Evolutionary conservation across 2,113 vertebrate species (phyloP).

Genomic region (Crotophaga sulcirostris): DNA sequence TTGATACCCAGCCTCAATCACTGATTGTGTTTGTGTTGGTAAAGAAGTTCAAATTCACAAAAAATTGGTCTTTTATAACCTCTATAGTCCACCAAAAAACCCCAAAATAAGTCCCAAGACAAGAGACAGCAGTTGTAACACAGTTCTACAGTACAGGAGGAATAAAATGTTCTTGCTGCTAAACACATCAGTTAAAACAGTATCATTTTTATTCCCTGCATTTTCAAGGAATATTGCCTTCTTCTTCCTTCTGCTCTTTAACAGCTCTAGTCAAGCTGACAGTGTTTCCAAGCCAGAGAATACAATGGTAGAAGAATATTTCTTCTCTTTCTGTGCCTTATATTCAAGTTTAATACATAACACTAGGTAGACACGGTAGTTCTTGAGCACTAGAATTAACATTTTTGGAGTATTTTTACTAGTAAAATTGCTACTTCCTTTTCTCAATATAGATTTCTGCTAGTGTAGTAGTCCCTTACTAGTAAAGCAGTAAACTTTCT

Average conservation of each 20-base stretch:
- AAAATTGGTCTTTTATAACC: background rate
- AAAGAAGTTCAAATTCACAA: background rate
- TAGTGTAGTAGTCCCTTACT: background rate
- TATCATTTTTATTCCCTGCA: background rate
- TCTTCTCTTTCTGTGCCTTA: background rate
- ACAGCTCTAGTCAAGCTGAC: background rate
- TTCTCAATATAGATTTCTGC: background rate
- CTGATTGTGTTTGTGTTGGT: background rate
- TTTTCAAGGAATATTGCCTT: background rate
- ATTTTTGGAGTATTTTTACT: background rate
- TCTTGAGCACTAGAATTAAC: background rate
- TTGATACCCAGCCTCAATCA: background rate
- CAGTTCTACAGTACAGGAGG: background rate
- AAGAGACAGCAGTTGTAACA: background rate
- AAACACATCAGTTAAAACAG: background rate
- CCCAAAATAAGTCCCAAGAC: background rate
- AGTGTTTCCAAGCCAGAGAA: background rate
- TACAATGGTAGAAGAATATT: background rate
- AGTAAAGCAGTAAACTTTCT: background rate
- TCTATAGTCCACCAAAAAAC: background rate
- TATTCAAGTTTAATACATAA: background rate
- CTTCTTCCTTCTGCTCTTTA: background rate
- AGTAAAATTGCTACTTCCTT: background rate
- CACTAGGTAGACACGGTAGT: background rate
- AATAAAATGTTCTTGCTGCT: background rate